Evolutionary conservation across 2,113 vertebrate genomes (phyloP), one percentile per base, ranked within the genome.

Genomic region (Candoia aspera): DNA sequence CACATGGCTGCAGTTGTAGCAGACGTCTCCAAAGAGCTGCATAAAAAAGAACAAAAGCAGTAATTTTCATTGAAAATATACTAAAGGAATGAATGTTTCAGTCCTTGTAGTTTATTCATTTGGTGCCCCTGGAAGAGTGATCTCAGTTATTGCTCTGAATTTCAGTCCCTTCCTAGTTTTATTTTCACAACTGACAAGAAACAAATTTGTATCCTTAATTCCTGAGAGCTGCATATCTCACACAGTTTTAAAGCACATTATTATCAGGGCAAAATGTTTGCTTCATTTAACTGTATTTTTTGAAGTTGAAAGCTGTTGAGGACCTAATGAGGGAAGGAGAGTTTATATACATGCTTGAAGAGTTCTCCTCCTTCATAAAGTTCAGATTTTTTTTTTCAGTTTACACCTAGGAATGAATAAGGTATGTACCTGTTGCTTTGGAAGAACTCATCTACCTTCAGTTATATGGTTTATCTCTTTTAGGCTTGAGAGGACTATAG

Each of bases 21-120:
- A 99, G 90, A 99, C 98, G 24, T 99, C 99, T 93, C 99, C 99
- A 92, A 99, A 99, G 92, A 99, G 98, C 99, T 99, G 97, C 88
- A 88, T 21, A 92, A 91, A 86, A 84, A 96, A 89, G 15, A 89
- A 1, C 2, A 64, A 12, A 64, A 49, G n/a, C 37, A 11, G 13
- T 33, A 91, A 57, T 93, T 88, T 93, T 84, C 58, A 33, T 6
- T 33, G 9, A 60, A 49, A 49, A 49, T 49, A 5, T 49, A 49
- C 3, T 49, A 49, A 84, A 83, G 59, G 17, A 2, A 21, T 24
- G 37, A 58, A 6, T 33, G 12, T 33, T 12, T 85, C 33, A 91
- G 55, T 87, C 95, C 95, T 90, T 93, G 94, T 87, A 93, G 87
- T 88, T 62, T 93, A 90, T 95, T 92, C 94, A 94, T 86, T 79